Evolutionary conservation across 2,113 vertebrate genomes (phyloP), one percentile per base, ranked within the genome.

Genomic region (Neotoma lepida): DNA sequence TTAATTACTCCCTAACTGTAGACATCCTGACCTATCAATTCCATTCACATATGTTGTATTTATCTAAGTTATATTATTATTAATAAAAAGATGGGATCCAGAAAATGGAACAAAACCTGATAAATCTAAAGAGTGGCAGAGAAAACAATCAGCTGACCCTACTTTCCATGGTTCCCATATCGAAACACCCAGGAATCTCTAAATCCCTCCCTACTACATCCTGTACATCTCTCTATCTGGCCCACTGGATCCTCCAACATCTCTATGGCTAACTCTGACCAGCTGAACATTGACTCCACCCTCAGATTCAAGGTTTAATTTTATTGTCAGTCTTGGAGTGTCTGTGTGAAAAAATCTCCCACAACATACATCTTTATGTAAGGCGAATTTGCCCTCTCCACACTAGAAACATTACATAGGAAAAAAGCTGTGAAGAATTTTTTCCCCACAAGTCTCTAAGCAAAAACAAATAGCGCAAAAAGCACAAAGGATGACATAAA

Each of bases 1-100:
- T 77, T 89, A 61, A 94, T 58, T 81, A 6, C 41, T 92, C 33
- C 56, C 39, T 82, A 88, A 93, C 28, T 63, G 44, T 66, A 91
- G 49, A n/a, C 63, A 91, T 28, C 22, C 18, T 91, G 35, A 86
- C 13, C 87, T 30, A 49, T 84, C n/a, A 91, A 73, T 84, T 92
- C 64, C 39, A 92, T 14, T 81, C 30, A 68, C 7, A 18, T 77
- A 82, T 89, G 33, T 17, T n/a, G 68, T 39, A 18, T 70, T 70
- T 22, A 70, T 70, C 7, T 18, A 39, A 70, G 9, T 20, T 70
- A 20, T 39, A 20, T 17, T 70, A 70, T 22, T 39, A 39, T 18
- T 39, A 70, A 70, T 66, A n/a, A 70, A 70, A 20, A 9, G 3
- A 39, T 3, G 1, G 7, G 35, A 70, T 35, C 20, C 35, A 70